These are phyloP conservation scores for Melieria crassipennis DNA, from an alignment of 2,888 invertebrate genomes.

Conservation along the genomic window DNA sequence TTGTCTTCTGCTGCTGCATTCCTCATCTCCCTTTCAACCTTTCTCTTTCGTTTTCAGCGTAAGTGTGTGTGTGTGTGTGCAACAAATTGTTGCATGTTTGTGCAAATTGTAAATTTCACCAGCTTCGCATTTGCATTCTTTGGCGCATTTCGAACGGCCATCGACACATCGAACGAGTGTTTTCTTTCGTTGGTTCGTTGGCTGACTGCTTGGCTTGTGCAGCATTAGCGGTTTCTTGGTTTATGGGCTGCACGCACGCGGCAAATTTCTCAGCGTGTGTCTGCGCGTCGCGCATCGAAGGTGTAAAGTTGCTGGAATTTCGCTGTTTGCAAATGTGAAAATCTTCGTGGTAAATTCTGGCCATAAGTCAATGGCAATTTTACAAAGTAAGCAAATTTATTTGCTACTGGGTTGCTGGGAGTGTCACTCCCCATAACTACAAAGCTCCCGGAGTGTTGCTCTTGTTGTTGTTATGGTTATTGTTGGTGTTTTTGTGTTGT, in stretches of 20 bases:
- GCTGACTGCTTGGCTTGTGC: constrained; percentile 8
- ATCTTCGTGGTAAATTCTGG: background rate
- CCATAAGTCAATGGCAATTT: no score
- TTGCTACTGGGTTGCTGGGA: no score
- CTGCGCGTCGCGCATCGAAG: background rate
- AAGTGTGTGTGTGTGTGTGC: background rate
- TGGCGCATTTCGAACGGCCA: background rate
- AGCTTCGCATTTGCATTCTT: background rate
- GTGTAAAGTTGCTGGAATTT: constrained; percentile 26
- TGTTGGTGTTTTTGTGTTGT: no score
- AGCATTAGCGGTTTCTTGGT: constrained; percentile 10
- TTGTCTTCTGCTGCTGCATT: no score
- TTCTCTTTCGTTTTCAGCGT: background rate
- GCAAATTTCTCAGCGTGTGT: background rate
- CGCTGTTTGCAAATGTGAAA: background rate
- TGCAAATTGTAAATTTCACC: constrained; percentile 26
- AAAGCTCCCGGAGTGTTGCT: no score
- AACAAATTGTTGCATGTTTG: constrained; percentile 31
- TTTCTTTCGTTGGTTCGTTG: background rate
- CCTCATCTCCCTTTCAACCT: no score
- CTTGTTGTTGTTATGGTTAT: no score
- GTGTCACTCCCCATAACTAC: no score
- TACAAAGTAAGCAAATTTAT: no score
- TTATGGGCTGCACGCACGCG: constrained; percentile 11
- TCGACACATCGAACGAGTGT: background rate